These are phyloP conservation scores for Microtus pennsylvanicus DNA, from an alignment of 2,113 vertebrate genomes.

Conservation along the genomic window DNA sequence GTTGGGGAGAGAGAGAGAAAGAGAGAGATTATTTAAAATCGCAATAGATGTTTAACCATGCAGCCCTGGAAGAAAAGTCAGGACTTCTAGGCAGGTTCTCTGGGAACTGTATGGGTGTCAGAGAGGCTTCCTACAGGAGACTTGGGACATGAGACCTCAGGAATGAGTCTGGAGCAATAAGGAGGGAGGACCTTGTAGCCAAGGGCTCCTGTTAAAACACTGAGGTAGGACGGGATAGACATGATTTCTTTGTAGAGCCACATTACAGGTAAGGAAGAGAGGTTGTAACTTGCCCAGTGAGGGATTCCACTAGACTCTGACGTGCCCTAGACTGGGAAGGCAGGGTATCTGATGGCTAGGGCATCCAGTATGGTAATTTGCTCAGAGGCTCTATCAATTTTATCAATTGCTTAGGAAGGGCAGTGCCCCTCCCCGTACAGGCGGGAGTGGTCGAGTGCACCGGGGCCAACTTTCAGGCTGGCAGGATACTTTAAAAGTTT, in stretches of 20 bases:
- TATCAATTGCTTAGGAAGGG: background rate
- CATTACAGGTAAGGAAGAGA: conserved; percentile 26
- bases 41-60: background rate
- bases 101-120: background rate
- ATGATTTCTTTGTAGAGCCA: conserved; percentile 31
- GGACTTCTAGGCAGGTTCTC: background rate
- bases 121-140: background rate
- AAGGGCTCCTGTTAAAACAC: background rate
- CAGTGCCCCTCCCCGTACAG: background rate
- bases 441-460: background rate
- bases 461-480: background rate
- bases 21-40: background rate
- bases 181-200: background rate
- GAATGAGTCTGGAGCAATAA: background rate
- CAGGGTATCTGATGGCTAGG: background rate
- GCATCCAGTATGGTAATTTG: background rate
- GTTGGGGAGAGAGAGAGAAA: background rate
- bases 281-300: background rate
- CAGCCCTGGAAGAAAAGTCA: background rate
- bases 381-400: background rate
- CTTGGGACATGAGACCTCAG: background rate
- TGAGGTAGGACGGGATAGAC: background rate
- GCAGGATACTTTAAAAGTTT: background rate
- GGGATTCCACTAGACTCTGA: background rate
- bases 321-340: background rate